Percentiles rank a stretch among this genome's conserved stretches.
Conservation (phyloP, 1,140 invertebrate genomes). For the Wasmannia auropunctata region DNA sequence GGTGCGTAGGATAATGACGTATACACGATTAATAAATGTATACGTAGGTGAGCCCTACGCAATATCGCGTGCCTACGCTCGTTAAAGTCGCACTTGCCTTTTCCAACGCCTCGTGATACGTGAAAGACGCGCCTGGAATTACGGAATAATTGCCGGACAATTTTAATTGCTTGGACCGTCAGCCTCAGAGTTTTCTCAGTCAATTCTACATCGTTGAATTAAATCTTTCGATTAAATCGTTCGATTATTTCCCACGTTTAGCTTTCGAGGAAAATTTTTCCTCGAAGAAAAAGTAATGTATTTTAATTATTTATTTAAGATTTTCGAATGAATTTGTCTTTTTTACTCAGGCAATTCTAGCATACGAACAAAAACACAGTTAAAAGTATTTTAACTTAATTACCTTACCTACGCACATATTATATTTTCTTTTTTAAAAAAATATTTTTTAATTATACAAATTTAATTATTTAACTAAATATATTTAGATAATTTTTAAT, state of each 20-base stretch:
- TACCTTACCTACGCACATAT: background rate
- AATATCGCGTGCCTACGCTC: constrained; percentile 65
- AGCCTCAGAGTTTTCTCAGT: background rate
- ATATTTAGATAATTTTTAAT: background rate
- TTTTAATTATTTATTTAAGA: background rate
- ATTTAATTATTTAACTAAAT: background rate
- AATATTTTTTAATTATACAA: background rate
- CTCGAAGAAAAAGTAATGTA: background rate
- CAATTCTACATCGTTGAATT: background rate
- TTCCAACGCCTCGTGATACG: constrained; percentile 16
- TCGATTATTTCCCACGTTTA: background rate
- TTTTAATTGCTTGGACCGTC: background rate
- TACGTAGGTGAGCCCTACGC: constrained; percentile 64
- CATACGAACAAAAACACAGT: background rate
- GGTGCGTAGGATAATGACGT: constrained; percentile 66
- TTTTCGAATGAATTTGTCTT: too few species aligned
- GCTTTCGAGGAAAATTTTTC: background rate
- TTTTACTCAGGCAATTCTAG: background rate
- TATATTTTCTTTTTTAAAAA: background rate
- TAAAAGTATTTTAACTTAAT: background rate
- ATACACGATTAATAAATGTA: constrained; percentile 39
- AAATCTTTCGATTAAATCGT: background rate
- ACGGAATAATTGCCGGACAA: background rate
- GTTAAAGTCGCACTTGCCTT: constrained; percentile 61
- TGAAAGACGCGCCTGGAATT: constrained; percentile 1